Evolutionary conservation across 2,113 vertebrate genomes (phyloP).

Genomic region (Grammomys surdaster): DNA sequence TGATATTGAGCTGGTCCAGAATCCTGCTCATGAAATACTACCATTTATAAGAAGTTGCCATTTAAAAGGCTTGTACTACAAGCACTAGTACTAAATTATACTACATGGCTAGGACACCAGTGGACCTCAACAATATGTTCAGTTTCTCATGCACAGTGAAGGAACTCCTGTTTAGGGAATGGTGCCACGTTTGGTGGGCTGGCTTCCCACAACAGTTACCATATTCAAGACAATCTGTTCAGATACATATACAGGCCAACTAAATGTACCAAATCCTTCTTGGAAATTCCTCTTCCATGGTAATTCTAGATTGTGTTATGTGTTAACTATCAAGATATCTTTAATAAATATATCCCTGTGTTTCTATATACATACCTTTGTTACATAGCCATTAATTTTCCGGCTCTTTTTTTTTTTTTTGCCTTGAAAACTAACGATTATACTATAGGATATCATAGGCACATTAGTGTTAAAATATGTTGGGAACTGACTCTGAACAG

Average conservation of each 20-base stretch:
- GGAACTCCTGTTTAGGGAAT: neutral
- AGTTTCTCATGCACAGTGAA: neutral
- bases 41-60: neutral
- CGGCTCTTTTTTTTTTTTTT: neutral
- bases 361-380: too few species aligned
- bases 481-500: too few species aligned
- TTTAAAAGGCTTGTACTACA: neutral
- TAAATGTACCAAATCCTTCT: neutral
- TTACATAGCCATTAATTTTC: neutral
- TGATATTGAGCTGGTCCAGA: neutral
- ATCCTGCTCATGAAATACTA: neutral
- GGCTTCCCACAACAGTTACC: neutral
- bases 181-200: neutral
- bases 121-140: neutral
- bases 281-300: neutral
- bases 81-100: too few species aligned
- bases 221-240: neutral
- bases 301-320: neutral
- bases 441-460: neutral
- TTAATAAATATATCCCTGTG: neutral
- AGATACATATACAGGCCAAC: neutral
- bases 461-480: neutral
- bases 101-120: rapidly evolving
- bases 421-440: neutral
- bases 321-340: neutral